Conservation (phyloP, 2,888 invertebrate genomes). For the Sabatieria punctata region DNA sequence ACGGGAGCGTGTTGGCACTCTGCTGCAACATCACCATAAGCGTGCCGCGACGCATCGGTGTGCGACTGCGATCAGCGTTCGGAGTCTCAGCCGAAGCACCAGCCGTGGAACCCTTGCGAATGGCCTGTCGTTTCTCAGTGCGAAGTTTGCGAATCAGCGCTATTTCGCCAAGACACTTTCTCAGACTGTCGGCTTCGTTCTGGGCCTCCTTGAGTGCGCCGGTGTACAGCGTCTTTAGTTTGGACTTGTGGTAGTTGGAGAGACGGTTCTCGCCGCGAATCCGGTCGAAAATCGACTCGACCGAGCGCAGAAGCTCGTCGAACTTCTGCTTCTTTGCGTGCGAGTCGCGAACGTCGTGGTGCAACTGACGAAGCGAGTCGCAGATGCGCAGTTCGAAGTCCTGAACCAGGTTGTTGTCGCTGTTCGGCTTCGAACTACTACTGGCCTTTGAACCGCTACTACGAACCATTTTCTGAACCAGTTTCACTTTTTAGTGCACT, state of each 20-base stretch:
- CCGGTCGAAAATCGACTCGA: neutral
- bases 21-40: conserved; percentile 85
- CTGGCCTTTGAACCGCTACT: too few species aligned
- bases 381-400: neutral
- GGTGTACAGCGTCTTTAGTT: conserved; percentile 4
- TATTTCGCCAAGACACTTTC: conserved; percentile 1
- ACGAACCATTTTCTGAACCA: too few species aligned
- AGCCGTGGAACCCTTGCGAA: neutral
- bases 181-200: neutral
- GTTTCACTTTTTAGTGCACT: too few species aligned
- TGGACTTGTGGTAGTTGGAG: conserved; percentile 1
- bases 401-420: too few species aligned
- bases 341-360: neutral
- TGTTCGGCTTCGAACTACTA: too few species aligned
- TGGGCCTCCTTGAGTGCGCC: conserved; percentile 1
- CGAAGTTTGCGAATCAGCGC: neutral
- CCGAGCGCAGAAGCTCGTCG: neutral
- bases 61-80: too few species aligned
- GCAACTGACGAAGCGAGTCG: neutral
- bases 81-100: neutral
- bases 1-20: conserved; percentile 73
- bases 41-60: conserved; percentile 70
- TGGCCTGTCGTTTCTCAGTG: conserved; percentile 3
- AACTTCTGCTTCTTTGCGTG: neutral
- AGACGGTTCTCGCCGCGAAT: neutral